These are phyloP conservation scores for Eudyptes chrysolophus DNA, from an alignment of 2,113 vertebrate species.

Conservation along the genomic window DNA sequence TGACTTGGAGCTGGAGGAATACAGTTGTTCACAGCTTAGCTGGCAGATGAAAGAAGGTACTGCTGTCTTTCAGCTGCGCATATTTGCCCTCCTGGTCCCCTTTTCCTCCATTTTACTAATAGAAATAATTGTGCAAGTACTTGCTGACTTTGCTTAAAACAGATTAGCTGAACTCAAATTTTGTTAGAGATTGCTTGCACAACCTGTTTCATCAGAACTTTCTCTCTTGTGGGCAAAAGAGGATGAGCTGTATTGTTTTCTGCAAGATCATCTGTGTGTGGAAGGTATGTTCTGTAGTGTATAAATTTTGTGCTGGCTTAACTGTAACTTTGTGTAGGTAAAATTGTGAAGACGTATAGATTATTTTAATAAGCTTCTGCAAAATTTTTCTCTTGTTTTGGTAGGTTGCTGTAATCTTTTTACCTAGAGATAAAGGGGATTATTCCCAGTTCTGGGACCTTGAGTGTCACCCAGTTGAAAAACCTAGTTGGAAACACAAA, in stretches of 20 bases:
- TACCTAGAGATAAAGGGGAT: slow-evolving; percentile 87
- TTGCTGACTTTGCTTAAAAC: neutral
- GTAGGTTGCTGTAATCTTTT: slow-evolving; percentile 86
- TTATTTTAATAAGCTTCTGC: neutral
- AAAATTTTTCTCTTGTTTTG: neutral
- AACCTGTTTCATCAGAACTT: neutral
- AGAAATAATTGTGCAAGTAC: neutral
- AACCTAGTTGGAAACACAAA: slow-evolving; percentile 82
- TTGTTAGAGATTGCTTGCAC: neutral
- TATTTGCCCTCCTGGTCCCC: neutral
- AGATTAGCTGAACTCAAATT: neutral
- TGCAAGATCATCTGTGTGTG: neutral
- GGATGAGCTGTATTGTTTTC: neutral
- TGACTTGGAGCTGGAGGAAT: neutral
- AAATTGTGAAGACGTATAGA: neutral
- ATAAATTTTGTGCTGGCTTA: neutral
- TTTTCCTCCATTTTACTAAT: neutral
- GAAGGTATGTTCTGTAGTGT: neutral
- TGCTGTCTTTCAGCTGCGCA: neutral
- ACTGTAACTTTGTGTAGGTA: neutral
- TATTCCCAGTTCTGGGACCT: slow-evolving; percentile 96
- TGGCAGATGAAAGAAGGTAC: neutral
- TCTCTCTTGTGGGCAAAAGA: neutral
- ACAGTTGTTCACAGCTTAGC: neutral
- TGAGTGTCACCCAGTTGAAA: slow-evolving; percentile 85